Evolutionary conservation across 2,797 vertebrate genomes (phyloP).

Genomic region (Pangasius mekongensis): DNA sequence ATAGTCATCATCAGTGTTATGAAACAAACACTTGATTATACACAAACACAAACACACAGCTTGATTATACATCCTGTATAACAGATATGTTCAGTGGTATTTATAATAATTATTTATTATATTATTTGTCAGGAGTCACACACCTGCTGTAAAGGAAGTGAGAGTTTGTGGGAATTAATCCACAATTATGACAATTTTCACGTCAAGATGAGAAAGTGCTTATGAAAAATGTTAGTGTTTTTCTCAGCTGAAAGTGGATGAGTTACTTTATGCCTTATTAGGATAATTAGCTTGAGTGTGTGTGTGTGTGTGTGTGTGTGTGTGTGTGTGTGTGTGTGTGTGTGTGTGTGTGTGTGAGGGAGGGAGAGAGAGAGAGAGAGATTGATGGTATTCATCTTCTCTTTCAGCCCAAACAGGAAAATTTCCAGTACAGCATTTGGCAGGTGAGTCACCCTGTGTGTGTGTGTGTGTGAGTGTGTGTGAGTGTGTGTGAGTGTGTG

Average conservation of each 20-base stretch:
- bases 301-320: background rate
- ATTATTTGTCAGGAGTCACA: background rate
- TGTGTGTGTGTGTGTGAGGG: background rate
- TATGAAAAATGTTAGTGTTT: background rate
- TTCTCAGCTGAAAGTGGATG: background rate
- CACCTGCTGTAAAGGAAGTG: background rate
- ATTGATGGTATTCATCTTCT: constrained; percentile 24
- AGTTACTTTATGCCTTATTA: background rate
- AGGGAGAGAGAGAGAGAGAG: background rate
- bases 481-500: background rate
- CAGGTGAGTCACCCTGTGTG: constrained; percentile 78
- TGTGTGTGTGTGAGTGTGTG: background rate
- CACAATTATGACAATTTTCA: background rate
- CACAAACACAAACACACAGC: background rate
- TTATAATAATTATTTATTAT: background rate
- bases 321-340: background rate
- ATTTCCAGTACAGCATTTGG: constrained; percentile 96
- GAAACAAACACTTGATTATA: too few relatives aligned
- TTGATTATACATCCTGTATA: background rate
- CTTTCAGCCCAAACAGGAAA: constrained; percentile 89
- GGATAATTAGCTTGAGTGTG: background rate
- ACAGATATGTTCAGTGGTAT: background rate
- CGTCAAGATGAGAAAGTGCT: background rate
- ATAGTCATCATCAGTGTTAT: background rate
- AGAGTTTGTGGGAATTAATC: background rate